These are phyloP conservation scores for Drosophila stalkeri DNA, from an alignment of 2,888 invertebrate species.

Conservation along the genomic window DNA sequence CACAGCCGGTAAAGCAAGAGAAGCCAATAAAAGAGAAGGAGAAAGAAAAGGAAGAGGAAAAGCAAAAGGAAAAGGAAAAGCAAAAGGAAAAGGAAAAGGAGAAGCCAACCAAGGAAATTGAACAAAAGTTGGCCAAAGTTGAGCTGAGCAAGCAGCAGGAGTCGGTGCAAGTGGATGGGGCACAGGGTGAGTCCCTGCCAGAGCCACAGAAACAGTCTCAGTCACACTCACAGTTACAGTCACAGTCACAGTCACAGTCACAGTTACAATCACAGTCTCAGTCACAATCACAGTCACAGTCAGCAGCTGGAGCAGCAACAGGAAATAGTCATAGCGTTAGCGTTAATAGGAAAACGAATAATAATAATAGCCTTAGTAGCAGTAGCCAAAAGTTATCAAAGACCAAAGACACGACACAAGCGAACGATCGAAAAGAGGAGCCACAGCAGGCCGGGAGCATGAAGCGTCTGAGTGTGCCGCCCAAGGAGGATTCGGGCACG, in stretches of 20 bases:
- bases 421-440: constrained; percentile 4
- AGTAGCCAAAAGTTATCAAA: constrained; percentile 54
- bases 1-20: constrained; percentile 9
- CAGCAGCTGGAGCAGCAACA: constrained; percentile 36
- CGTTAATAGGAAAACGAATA: constrained; percentile 38
- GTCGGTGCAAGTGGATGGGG: constrained; percentile 54
- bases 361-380: constrained; percentile 42
- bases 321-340: constrained; percentile 58
- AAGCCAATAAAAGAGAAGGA: constrained; percentile 17
- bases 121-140: constrained; percentile 64
- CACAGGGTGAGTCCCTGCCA: constrained; percentile 91
- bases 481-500: constrained; percentile 88
- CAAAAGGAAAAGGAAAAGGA: constrained; percentile 16
- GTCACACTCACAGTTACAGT: background rate
- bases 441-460: constrained; percentile 10
- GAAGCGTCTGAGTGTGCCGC: constrained; percentile 82
- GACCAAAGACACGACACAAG: constrained; percentile 66
- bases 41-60: constrained; percentile 12
- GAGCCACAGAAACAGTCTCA: constrained; percentile 12
- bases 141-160: constrained; percentile 46
- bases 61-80: constrained; percentile 10
- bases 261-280: background rate
- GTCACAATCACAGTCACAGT: background rate
- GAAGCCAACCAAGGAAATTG: constrained; percentile 41
- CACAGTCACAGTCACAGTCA: background rate